These are phyloP conservation scores for Drosophila eugracilis DNA, from an alignment of 1,140 invertebrate genomes.

Conservation along the genomic window DNA sequence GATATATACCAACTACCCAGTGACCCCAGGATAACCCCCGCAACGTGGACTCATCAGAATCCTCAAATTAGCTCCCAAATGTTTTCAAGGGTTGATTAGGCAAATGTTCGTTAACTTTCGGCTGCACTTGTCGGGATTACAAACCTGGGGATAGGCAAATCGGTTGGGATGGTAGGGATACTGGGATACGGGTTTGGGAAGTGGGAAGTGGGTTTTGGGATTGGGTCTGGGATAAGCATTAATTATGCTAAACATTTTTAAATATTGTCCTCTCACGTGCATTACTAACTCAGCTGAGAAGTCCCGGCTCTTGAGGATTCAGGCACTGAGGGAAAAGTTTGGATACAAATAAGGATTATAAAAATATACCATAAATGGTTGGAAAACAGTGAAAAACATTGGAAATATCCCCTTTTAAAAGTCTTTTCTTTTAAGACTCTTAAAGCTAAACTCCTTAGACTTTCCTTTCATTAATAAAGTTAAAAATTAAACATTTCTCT, in stretches of 20 bases:
- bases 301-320: slow-evolving; percentile 58
- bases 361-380: no score
- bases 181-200: slow-evolving; percentile 9
- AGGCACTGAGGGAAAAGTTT: slow-evolving; percentile 2
- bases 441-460: no score
- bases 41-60: slow-evolving; percentile 17
- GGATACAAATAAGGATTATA: no score
- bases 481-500: neutral
- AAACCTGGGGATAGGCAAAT: slow-evolving; percentile 5
- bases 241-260: slow-evolving; percentile 85
- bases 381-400: no score
- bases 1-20: slow-evolving; percentile 33
- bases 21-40: slow-evolving; percentile 30
- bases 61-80: slow-evolving; percentile 74
- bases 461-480: neutral
- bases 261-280: slow-evolving; percentile 85
- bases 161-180: neutral
- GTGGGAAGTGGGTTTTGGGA: no score
- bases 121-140: slow-evolving; percentile 58
- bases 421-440: no score
- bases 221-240: slow-evolving; percentile 62
- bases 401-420: no score
- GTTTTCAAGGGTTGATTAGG: slow-evolving; percentile 84
- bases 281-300: slow-evolving; percentile 36
- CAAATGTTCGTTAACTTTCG: slow-evolving; percentile 72